Evolutionary conservation across 2,888 invertebrate genomes (phyloP).

Genomic region (Diarsia rubi): DNA sequence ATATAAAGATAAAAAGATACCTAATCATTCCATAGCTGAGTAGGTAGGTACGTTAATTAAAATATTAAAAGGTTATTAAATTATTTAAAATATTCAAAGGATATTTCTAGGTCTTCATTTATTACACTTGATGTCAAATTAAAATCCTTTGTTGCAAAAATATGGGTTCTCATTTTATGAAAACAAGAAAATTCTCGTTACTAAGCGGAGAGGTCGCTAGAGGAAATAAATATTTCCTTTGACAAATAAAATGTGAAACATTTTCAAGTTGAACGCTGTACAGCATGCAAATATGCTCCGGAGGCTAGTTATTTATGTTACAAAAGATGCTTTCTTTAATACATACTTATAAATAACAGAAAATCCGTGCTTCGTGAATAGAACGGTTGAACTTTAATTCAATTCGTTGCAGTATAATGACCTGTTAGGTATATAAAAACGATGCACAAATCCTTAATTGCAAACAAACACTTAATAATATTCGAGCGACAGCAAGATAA

Average conservation of each 20-base stretch:
- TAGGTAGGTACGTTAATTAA: too few relatives aligned
- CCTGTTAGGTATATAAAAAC: constrained; percentile 6
- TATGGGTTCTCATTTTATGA: constrained; percentile 43
- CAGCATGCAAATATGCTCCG: constrained; percentile 40
- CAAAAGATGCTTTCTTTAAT: not conserved
- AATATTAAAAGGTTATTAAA: not conserved
- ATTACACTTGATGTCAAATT: constrained; percentile 26
- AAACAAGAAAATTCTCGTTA: constrained; percentile 39
- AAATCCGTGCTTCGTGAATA: not conserved
- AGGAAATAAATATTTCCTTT: constrained; percentile 55
- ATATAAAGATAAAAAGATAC: too few relatives aligned
- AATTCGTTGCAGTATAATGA: constrained; percentile 5
- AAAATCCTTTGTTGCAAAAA: constrained; percentile 50
- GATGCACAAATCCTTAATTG: constrained; percentile 5
- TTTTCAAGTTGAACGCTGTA: constrained; percentile 26
- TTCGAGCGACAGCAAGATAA: not conserved
- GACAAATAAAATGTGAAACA: constrained; percentile 43
- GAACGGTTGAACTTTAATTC: not conserved
- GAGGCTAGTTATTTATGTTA: not conserved
- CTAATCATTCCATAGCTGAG: not conserved
- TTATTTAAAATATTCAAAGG: constrained; percentile 31
- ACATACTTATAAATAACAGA: not conserved
- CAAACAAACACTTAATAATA: constrained; percentile 13
- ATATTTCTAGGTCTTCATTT: constrained; percentile 22
- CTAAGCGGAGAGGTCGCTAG: constrained; percentile 28